Evolutionary conservation across 2,113 vertebrate species (phyloP).

Genomic region (Calonectris borealis): DNA sequence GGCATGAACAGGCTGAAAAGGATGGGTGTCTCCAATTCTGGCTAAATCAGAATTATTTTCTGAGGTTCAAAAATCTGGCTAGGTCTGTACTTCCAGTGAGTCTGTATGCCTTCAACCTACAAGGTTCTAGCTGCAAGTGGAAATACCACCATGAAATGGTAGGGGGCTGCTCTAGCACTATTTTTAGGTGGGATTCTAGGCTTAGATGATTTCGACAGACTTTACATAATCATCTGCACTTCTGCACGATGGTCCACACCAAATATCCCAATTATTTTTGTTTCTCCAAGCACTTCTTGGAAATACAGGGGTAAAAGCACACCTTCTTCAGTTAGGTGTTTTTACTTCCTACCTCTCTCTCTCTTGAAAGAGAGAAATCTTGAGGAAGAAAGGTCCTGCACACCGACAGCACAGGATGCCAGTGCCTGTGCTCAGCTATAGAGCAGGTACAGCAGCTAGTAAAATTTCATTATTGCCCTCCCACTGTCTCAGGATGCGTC

Average conservation of each 20-base stretch:
- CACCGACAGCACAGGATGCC: background rate
- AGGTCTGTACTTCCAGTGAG: background rate
- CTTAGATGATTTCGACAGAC: background rate
- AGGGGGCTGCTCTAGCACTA: background rate
- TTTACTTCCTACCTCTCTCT: background rate
- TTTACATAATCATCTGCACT: background rate
- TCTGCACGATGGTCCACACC: background rate
- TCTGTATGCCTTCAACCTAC: background rate
- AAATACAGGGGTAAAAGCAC: background rate
- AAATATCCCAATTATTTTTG: background rate
- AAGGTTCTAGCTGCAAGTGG: background rate
- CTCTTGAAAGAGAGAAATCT: background rate
- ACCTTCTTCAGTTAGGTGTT: background rate
- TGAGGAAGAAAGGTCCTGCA: background rate
- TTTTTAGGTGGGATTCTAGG: background rate
- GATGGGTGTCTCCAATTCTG: background rate
- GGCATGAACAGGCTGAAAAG: background rate
- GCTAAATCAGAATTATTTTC: background rate
- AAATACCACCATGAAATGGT: background rate
- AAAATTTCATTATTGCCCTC: background rate
- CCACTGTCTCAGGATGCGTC: background rate
- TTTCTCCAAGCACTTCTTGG: background rate
- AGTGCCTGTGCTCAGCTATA: background rate
- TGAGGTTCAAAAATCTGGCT: background rate
- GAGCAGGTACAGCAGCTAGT: background rate